phyloP scores from a whole-genome alignment of 2,888 invertebrate species.

The Drosophila anomalipes region DNA sequence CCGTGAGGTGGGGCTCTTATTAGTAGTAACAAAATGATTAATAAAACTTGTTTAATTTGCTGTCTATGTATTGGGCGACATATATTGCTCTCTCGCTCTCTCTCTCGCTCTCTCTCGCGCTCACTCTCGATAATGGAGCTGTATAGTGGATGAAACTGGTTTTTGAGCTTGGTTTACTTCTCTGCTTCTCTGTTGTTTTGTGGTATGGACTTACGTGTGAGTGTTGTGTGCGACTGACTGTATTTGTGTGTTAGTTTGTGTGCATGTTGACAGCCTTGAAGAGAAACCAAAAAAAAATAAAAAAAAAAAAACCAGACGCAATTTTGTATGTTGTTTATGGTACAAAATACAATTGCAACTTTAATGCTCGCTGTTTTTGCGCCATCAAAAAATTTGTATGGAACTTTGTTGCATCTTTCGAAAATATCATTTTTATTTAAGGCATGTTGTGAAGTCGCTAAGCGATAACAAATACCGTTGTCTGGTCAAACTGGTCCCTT shows the following conservation, averaged over 20 bases:
- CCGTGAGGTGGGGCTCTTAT: constrained; percentile 9
- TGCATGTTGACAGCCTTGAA: constrained; percentile 72
- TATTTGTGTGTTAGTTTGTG: background rate
- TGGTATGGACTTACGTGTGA: constrained; percentile 10
- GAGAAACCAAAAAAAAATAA: constrained; percentile 57
- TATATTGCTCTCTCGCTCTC: background rate
- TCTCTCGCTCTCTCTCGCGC: background rate
- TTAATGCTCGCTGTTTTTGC: constrained; percentile 36
- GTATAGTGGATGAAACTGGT: constrained; percentile 52
- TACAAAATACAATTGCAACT: constrained; percentile 6
- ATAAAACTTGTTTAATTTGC: background rate
- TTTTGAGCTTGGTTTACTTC: constrained; percentile 49
- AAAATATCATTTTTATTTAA: background rate
- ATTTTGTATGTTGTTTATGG: constrained; percentile 38
- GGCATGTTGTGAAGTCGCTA: background rate
- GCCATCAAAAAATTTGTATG: background rate
- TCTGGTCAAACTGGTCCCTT: background rate
- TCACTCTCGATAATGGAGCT: constrained; percentile 23
- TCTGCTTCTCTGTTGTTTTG: constrained; percentile 28
- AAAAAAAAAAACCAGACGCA: constrained; percentile 29
- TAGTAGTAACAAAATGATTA: background rate
- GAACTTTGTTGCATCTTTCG: constrained; percentile 36
- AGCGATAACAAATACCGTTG: background rate
- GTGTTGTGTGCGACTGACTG: constrained; percentile 9
- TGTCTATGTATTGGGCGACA: background rate